A percentile compares a stretch with the other conserved stretches of the same genome.
Evolutionary conservation across 2,888 invertebrate species (phyloP).

Genomic region (Cacoxenus indagator): DNA sequence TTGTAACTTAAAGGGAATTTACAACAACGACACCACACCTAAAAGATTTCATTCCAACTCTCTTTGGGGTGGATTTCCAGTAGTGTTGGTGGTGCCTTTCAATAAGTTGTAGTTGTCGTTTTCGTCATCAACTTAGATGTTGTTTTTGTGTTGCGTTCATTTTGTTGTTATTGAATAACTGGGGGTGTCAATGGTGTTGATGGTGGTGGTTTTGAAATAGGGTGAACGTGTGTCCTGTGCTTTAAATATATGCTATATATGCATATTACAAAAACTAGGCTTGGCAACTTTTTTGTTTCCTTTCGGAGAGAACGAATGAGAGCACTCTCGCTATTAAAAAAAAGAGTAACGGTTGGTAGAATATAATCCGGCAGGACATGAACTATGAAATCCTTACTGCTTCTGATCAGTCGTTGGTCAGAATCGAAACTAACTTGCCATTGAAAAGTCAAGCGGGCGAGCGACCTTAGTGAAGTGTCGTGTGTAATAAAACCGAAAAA

Average conservation of each 20-base stretch:
- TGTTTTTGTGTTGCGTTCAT: neutral
- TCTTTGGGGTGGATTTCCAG: neutral
- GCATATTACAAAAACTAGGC: constrained; percentile 60
- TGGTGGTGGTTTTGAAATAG: neutral
- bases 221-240: no score
- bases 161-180: neutral
- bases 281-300: no score
- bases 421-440: neutral
- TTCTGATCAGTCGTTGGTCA: neutral
- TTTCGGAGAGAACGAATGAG: no score
- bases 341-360: no score
- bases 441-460: neutral
- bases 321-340: no score
- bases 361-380: no score
- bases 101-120: neutral
- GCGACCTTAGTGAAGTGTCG: no score
- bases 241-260: constrained; percentile 16
- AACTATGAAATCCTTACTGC: no score
- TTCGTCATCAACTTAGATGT: neutral
- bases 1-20: neutral
- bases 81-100: neutral
- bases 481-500: no score
- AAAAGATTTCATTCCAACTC: neutral
- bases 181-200: neutral
- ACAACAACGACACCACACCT: neutral